phyloP scores from a whole-genome alignment of 2,113 vertebrate genomes.

The Salvator merianae region DNA sequence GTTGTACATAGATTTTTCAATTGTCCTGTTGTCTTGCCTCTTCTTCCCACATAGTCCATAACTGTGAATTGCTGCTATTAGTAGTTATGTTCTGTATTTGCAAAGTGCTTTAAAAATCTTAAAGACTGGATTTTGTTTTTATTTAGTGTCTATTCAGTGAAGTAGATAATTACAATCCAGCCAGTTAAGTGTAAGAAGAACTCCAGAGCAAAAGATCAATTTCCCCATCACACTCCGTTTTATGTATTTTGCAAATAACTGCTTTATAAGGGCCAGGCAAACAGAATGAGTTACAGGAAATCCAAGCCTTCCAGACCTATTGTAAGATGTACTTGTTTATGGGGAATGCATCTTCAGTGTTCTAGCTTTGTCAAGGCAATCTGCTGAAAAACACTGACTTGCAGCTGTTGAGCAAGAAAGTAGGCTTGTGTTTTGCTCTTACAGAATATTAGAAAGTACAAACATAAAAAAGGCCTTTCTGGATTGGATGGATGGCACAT shows the following conservation, averaged over 20 bases:
- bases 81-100: background rate
- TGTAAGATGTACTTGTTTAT: background rate
- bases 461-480: too few species aligned
- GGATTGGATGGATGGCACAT: too few species aligned
- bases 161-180: background rate
- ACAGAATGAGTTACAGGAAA: background rate
- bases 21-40: too few species aligned
- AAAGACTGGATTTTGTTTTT: background rate
- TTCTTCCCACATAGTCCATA: too few species aligned
- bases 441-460: slow-evolving; percentile 6
- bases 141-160: background rate
- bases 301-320: background rate
- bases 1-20: too few species aligned
- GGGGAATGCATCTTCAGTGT: background rate
- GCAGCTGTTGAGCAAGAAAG: background rate
- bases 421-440: background rate
- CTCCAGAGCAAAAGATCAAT: too few species aligned
- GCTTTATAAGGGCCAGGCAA: background rate
- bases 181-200: background rate
- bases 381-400: slow-evolving; percentile 14
- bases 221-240: too few species aligned
- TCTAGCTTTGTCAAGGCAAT: slow-evolving; percentile 16
- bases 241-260: slow-evolving; percentile 6
- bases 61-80: too few species aligned
- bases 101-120: background rate